A percentile compares a stretch with the other conserved stretches of the same genome.
Evolutionary conservation across 2,888 invertebrate species (phyloP).

Genomic region (Dryomyza anilis): DNA sequence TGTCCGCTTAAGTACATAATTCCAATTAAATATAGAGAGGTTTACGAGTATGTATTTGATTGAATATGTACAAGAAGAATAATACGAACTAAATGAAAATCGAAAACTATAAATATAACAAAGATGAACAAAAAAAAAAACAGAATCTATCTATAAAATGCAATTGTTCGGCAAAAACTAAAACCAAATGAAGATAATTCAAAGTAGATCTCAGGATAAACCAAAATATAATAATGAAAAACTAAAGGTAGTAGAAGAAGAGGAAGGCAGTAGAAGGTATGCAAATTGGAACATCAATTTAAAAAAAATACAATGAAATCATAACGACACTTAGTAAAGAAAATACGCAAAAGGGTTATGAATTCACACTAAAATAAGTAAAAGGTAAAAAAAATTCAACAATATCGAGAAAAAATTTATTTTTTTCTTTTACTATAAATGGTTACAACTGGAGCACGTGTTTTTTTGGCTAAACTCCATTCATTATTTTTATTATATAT

Average conservation of each 20-base stretch:
- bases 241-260: background rate
- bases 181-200: conserved; percentile 20
- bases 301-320: conserved; percentile 36
- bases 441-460: conserved; percentile 45
- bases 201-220: too few species aligned
- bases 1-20: background rate
- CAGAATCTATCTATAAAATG: too few species aligned
- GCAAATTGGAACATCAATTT: conserved; percentile 36
- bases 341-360: conserved; percentile 36
- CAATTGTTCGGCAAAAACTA: conserved; percentile 22
- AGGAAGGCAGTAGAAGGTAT: conserved; percentile 1
- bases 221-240: background rate
- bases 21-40: conserved; percentile 2
- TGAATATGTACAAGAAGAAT: conserved; percentile 14
- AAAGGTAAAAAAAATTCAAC: conserved; percentile 4
- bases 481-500: too few species aligned
- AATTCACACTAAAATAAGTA: background rate
- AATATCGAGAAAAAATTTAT: conserved; percentile 7
- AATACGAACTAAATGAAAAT: background rate
- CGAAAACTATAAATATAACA: background rate
- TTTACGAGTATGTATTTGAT: background rate
- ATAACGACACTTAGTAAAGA: conserved; percentile 35
- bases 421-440: conserved; percentile 2
- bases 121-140: background rate
- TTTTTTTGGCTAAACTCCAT: conserved; percentile 52